Evolutionary conservation across 2,797 vertebrate genomes (phyloP).

Genomic region (Pangasius sanitwongsei): DNA sequence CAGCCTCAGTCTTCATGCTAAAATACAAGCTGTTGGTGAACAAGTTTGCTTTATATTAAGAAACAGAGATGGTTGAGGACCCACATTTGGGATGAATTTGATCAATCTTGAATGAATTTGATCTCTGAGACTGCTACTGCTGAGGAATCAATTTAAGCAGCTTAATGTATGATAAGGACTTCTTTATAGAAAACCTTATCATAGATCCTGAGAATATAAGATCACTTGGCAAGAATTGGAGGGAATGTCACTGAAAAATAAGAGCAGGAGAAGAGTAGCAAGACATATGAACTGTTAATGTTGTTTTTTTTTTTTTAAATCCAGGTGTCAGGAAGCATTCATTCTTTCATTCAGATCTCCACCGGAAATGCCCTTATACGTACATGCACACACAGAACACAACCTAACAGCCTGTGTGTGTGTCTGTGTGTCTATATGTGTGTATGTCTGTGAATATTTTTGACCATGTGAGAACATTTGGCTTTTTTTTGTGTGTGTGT

Average conservation of each 20-base stretch:
- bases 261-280: not conserved
- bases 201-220: not conserved
- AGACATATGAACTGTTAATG: slow-evolving; percentile 2
- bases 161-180: not conserved
- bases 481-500: not conserved
- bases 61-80: not conserved
- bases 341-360: slow-evolving; percentile 22
- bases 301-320: not conserved
- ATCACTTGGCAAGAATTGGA: not conserved
- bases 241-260: not conserved
- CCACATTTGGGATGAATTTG: not conserved
- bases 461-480: not conserved
- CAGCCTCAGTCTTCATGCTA: not conserved
- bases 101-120: not conserved
- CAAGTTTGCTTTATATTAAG: not conserved
- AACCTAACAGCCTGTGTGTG: slow-evolving; percentile 13
- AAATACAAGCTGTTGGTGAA: not conserved
- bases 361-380: slow-evolving; percentile 17
- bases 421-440: not conserved
- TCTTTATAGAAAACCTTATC: not conserved
- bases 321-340: slow-evolving; percentile 41
- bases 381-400: slow-evolving; percentile 16
- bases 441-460: not conserved
- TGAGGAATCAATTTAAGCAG: not conserved
- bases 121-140: not conserved